Percentiles rank a stretch among this genome's conserved stretches.
These are phyloP conservation scores for Nomada ruficornis DNA, from an alignment of 2,888 invertebrate genomes.

Conservation along the genomic window DNA sequence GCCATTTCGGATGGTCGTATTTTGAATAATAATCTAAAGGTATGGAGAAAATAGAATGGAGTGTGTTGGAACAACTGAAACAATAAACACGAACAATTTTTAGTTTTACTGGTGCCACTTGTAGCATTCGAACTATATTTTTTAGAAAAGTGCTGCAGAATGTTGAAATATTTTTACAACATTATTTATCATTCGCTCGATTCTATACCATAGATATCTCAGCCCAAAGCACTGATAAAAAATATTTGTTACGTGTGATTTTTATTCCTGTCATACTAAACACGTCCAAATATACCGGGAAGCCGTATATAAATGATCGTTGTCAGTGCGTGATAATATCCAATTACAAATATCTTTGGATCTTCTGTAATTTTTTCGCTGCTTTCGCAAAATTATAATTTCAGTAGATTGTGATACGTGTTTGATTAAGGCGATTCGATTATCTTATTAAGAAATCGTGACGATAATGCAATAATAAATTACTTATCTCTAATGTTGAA, in stretches of 20 bases:
- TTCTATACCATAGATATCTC: constrained; percentile 1
- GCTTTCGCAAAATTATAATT: background rate
- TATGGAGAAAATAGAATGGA: background rate
- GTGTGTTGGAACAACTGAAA: background rate
- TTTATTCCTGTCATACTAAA: background rate
- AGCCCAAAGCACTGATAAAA: background rate
- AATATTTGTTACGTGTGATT: background rate
- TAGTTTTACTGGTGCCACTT: constrained; percentile 23
- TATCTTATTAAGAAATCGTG: constrained; percentile 13
- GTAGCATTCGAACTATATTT: too few relatives aligned
- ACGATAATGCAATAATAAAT: background rate
- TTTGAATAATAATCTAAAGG: background rate
- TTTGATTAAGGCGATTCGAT: too few relatives aligned
- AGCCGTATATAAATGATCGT: background rate
- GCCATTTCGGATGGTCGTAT: background rate
- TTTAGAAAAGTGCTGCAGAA: too few relatives aligned
- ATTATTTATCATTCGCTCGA: constrained; percentile 2
- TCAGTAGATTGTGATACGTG: background rate
- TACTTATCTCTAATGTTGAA: background rate
- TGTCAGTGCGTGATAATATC: background rate
- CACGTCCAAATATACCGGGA: background rate
- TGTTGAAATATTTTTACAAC: background rate
- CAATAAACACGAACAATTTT: constrained; percentile 8
- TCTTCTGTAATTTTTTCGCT: background rate
- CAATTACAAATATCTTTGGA: background rate